Evolutionary conservation across 2,113 vertebrate genomes (phyloP).

Genomic region (Microtus montanus): DNA sequence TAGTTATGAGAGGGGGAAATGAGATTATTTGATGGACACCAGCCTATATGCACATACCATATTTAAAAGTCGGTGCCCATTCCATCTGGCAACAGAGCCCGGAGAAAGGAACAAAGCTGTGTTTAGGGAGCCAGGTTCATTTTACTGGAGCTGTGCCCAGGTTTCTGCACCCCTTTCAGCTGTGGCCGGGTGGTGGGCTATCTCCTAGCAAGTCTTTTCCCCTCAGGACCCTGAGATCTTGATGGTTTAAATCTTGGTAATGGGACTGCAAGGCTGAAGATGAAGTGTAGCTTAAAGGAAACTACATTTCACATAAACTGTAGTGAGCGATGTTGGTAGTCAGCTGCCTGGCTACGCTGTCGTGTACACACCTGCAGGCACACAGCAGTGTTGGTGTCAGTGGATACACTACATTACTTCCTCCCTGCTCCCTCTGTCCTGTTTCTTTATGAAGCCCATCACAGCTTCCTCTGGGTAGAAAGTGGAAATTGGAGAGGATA

Average conservation of each 20-base stretch:
- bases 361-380: accelerated
- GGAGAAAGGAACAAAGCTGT: background rate
- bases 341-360: too few species aligned
- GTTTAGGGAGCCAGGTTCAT: background rate
- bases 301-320: background rate
- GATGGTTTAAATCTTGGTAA: background rate
- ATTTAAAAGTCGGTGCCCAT: background rate
- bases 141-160: background rate
- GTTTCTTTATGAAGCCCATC: constrained; percentile 71
- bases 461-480: constrained; percentile 73
- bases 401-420: background rate
- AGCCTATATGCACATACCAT: background rate
- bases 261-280: background rate
- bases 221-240: background rate
- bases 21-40: background rate
- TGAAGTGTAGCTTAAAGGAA: background rate
- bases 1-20: background rate
- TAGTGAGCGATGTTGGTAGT: constrained; percentile 3
- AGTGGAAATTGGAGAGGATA: constrained; percentile 80
- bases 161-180: background rate
- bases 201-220: background rate
- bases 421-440: constrained; percentile 55
- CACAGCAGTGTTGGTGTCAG: background rate
- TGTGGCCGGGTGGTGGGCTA: accelerated
- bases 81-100: accelerated